Conservation (phyloP, 2,888 invertebrate genomes). For the Beris chalybata region DNA sequence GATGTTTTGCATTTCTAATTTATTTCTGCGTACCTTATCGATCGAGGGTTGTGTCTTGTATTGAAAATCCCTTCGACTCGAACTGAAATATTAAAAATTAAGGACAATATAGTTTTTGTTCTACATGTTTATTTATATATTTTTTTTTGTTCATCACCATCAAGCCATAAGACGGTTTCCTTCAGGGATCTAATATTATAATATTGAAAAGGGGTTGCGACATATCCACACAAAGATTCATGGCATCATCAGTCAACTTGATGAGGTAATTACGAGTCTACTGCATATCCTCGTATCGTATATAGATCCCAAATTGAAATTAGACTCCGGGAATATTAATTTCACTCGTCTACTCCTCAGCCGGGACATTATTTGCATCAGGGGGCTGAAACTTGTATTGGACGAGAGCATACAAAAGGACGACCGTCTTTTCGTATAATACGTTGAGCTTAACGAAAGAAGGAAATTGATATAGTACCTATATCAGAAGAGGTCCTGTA, state of each 20-base stretch:
- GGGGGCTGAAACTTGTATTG: background rate
- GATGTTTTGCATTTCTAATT: conserved; percentile 41
- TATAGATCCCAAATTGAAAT: conserved; percentile 35
- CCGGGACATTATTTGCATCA: conserved; percentile 20
- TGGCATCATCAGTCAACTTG: conserved; percentile 57
- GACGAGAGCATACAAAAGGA: too few species aligned
- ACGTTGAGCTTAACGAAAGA: too few species aligned
- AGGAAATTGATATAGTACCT: too few species aligned
- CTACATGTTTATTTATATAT: background rate
- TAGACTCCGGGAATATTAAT: conserved; percentile 36
- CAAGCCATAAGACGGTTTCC: conserved; percentile 14
- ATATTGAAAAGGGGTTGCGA: conserved; percentile 36
- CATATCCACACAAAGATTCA: conserved; percentile 40
- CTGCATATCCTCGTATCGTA: conserved; percentile 15
- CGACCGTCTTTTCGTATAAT: too few species aligned
- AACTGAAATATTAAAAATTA: too few species aligned
- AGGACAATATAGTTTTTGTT: too few species aligned
- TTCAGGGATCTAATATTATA: conserved; percentile 15
- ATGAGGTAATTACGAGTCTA: conserved; percentile 55
- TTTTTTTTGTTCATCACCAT: conserved; percentile 12
- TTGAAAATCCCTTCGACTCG: too few species aligned
- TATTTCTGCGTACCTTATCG: conserved; percentile 43
- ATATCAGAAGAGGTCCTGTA: too few species aligned
- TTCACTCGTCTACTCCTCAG: conserved; percentile 18
- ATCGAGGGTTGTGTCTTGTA: conserved; percentile 13